A percentile compares a stretch with the other conserved stretches of the same genome.
Evolutionary conservation across 2,888 invertebrate genomes (phyloP).

Genomic region (Cynaeus angustus): DNA sequence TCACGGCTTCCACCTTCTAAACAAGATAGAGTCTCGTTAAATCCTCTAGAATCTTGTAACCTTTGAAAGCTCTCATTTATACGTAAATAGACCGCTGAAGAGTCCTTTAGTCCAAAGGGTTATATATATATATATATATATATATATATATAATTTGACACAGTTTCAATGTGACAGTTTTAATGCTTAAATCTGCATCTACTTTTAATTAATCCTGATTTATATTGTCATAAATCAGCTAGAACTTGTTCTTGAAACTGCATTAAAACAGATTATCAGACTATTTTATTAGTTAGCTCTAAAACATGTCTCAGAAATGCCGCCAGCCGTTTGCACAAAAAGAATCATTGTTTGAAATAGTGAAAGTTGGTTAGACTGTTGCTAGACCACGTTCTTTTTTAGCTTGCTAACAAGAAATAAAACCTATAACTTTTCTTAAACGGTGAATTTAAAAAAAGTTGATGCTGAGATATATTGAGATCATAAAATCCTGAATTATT

Average conservation of each 20-base stretch:
- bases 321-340: not conserved
- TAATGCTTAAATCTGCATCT: conserved; percentile 13
- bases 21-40: no score
- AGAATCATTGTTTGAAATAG: not conserved
- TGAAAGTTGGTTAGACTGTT: conserved; percentile 22
- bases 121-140: no score
- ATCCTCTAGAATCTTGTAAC: no score
- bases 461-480: not conserved
- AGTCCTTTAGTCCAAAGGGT: no score
- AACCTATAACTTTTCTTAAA: no score
- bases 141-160: not conserved
- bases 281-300: conserved; percentile 16
- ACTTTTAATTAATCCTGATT: conserved; percentile 29
- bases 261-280: conserved; percentile 27
- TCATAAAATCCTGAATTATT: conserved; percentile 22
- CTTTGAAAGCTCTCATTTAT: no score
- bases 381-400: conserved; percentile 1
- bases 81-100: no score
- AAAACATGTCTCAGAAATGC: conserved; percentile 10
- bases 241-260: conserved; percentile 21
- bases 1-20: no score
- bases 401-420: not conserved
- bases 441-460: not conserved
- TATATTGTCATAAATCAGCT: conserved; percentile 26
- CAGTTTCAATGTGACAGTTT: conserved; percentile 4